A percentile compares a stretch with the other conserved stretches of the same genome.
These are phyloP conservation scores for Hedya salicella DNA, from an alignment of 2,888 invertebrate species.

Conservation along the genomic window DNA sequence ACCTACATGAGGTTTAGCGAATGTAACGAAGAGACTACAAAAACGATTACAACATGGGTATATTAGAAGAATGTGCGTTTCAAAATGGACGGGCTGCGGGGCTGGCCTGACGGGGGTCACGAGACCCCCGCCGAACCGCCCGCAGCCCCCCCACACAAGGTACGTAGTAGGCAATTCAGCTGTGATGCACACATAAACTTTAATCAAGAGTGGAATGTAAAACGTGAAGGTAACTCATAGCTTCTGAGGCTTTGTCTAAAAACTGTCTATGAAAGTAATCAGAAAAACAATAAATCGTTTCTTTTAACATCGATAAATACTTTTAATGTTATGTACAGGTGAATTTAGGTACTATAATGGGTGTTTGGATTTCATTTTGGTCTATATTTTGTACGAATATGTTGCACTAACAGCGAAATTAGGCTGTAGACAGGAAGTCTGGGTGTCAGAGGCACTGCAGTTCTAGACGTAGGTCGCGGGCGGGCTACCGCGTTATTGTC, in stretches of 20 bases:
- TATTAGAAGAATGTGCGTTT: slow-evolving; percentile 62
- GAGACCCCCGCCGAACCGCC: neutral
- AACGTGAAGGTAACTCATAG: slow-evolving; percentile 70
- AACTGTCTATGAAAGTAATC: slow-evolving; percentile 59
- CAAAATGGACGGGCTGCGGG: slow-evolving; percentile 13
- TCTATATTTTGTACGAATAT: slow-evolving; percentile 81
- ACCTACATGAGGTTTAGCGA: neutral
- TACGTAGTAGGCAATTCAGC: slow-evolving; percentile 47
- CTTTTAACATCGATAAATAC: slow-evolving; percentile 73
- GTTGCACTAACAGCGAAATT: slow-evolving; percentile 74
- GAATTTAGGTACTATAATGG: slow-evolving; percentile 61
- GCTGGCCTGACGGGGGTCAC: neutral
- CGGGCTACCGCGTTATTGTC: slow-evolving; percentile 64
- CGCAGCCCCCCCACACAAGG: slow-evolving; percentile 41
- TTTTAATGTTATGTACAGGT: slow-evolving; percentile 64
- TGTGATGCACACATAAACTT: slow-evolving; percentile 42
- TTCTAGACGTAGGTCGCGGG: slow-evolving; percentile 16
- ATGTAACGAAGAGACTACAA: slow-evolving; percentile 15
- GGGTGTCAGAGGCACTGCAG: slow-evolving; percentile 65
- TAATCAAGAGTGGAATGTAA: slow-evolving; percentile 70
- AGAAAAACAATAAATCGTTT: slow-evolving; percentile 58
- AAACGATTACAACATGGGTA: slow-evolving; percentile 56
- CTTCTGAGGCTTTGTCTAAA: slow-evolving; percentile 76
- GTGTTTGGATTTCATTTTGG: slow-evolving; percentile 78
- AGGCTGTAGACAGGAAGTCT: slow-evolving; percentile 56